phyloP scores from a whole-genome alignment of 30 jellyfish, hydroid and myxozoan species.

The Cassiopea andromeda region DNA sequence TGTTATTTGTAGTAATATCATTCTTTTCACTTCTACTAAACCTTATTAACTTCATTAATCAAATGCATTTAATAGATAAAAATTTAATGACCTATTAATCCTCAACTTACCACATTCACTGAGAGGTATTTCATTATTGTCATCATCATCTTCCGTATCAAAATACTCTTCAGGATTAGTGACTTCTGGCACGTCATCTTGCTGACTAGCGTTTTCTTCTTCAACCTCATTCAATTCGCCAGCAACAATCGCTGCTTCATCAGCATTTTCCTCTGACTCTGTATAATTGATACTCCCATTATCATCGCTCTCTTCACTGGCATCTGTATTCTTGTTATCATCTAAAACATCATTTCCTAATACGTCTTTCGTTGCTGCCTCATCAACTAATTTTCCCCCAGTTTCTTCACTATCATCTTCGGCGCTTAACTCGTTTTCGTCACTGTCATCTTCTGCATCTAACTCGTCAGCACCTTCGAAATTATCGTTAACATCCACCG shows the following conservation, averaged over 20 bases:
- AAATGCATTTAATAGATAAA: too few relatives aligned
- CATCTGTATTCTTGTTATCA: slow-evolving; percentile 2
- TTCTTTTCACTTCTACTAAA: too few relatives aligned
- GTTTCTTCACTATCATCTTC: slow-evolving; percentile 14
- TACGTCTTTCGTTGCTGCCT: not conserved
- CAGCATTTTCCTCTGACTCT: slow-evolving; percentile 14
- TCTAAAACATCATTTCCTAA: not conserved
- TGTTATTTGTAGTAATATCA: too few relatives aligned
- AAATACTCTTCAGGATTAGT: slow-evolving; percentile 55
- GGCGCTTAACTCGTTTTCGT: not conserved
- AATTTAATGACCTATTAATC: not conserved
- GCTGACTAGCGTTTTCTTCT: not conserved
- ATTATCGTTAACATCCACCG: slow-evolving; percentile 24
- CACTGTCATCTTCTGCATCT: slow-evolving; percentile 12
- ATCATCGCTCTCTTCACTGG: not conserved
- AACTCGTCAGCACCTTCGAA: not conserved
- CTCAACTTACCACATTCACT: slow-evolving; percentile 55
- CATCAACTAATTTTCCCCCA: not conserved
- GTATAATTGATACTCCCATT: not conserved
- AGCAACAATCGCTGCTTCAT: slow-evolving; percentile 1
- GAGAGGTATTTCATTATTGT: slow-evolving; percentile 33
- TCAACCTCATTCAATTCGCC: not conserved
- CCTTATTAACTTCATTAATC: too few relatives aligned
- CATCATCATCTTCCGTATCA: slow-evolving; percentile 68
- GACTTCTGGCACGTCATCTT: slow-evolving; percentile 31